Conservation (phyloP, 2,113 vertebrate genomes). For the Edolisoma coerulescens region DNA sequence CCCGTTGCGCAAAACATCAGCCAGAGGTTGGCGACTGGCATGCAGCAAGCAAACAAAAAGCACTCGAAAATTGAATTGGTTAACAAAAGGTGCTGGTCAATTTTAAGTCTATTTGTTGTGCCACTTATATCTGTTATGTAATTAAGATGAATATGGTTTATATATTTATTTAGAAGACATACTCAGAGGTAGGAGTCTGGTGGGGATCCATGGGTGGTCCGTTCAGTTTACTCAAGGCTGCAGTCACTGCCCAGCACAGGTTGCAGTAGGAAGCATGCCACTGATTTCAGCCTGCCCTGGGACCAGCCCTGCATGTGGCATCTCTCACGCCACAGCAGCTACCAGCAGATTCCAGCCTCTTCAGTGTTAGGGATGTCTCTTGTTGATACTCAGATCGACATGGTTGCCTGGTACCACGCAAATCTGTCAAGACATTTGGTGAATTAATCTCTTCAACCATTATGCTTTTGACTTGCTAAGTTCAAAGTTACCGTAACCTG, state of each 20-base stretch:
- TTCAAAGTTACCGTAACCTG: neutral
- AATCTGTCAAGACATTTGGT: neutral
- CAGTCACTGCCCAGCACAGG: accelerated
- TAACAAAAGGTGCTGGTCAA: neutral
- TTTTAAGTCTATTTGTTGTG: neutral
- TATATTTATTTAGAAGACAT: neutral
- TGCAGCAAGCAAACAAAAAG: neutral
- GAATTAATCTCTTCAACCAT: conserved; percentile 25
- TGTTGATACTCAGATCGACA: neutral
- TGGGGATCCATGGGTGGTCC: neutral
- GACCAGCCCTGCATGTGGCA: neutral
- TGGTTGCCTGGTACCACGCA: neutral
- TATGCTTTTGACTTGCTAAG: neutral
- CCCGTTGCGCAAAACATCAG: neutral
- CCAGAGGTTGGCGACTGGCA: neutral
- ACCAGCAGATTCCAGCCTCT: neutral
- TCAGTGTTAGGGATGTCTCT: neutral
- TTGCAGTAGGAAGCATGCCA: accelerated
- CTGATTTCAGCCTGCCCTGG: neutral
- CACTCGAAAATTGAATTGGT: neutral
- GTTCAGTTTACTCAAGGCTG: neutral
- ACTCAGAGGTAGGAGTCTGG: neutral
- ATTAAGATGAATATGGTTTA: neutral
- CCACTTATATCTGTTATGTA: neutral
- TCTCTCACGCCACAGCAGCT: neutral